These are phyloP conservation scores for Oenanthe oenanthe DNA, from an alignment of 2,113 vertebrate species.

Conservation along the genomic window DNA sequence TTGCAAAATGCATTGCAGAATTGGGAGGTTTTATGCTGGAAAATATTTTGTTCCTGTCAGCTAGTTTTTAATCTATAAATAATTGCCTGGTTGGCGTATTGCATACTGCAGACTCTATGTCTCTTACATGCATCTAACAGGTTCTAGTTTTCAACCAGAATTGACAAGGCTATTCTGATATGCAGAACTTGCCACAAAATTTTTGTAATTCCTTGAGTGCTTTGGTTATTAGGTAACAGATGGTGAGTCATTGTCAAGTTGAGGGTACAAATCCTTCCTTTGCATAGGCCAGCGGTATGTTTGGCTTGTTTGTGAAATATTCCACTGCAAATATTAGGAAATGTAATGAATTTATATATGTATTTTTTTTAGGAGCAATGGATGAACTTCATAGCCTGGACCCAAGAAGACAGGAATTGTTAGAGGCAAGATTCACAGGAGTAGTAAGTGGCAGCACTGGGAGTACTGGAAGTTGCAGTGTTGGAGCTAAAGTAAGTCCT, in stretches of 20 bases:
- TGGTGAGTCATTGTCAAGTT: background rate
- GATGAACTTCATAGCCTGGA: constrained; percentile 99
- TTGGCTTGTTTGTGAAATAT: background rate
- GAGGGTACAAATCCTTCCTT: background rate
- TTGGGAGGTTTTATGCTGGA: background rate
- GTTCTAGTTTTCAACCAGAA: background rate
- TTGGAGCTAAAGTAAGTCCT: constrained; percentile 93
- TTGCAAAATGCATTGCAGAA: background rate
- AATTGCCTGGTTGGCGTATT: background rate
- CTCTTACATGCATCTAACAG: background rate
- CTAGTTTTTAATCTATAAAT: constrained; percentile 34
- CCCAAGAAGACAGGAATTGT: constrained; percentile 95
- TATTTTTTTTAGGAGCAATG: constrained; percentile 88
- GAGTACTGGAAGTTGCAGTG: constrained; percentile 95
- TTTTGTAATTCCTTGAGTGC: background rate
- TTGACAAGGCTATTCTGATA: background rate
- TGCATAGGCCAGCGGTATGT: background rate
- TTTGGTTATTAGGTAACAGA: background rate
- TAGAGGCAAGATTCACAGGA: constrained; percentile 97
- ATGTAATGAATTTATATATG: background rate
- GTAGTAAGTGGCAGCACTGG: constrained; percentile 95
- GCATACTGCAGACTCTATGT: background rate
- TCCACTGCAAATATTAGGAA: background rate
- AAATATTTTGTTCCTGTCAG: background rate
- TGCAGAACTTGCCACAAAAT: background rate